Evolutionary conservation across 1,140 invertebrate genomes (phyloP).

Genomic region (Rhyzopertha dominica): DNA sequence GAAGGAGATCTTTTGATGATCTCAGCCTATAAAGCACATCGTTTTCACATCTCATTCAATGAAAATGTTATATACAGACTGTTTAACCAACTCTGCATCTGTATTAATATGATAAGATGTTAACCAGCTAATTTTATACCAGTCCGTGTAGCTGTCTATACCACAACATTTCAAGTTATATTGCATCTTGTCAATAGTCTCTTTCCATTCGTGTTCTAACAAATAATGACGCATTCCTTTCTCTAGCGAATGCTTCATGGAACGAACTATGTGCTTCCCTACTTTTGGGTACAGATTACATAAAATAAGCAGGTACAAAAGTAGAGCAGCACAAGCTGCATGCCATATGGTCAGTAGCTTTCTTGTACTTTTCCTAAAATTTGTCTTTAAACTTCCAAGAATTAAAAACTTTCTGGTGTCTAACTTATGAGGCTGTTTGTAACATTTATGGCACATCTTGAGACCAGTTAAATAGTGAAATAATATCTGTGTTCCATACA

Average conservation of each 20-base stretch:
- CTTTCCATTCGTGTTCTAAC: conserved; percentile 41
- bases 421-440: conserved; percentile 39
- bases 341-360: conserved; percentile 36
- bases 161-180: conserved; percentile 42
- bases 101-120: conserved; percentile 37
- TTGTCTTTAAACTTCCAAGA: conserved; percentile 3
- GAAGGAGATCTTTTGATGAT: conserved; percentile 16
- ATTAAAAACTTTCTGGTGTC: conserved; percentile 6
- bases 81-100: conserved; percentile 33
- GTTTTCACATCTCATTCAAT: not conserved
- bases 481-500: conserved; percentile 37
- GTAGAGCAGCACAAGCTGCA: conserved; percentile 29
- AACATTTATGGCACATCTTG: conserved; percentile 38
- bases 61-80: conserved; percentile 27
- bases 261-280: conserved; percentile 38
- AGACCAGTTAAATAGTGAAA: conserved; percentile 38
- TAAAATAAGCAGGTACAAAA: conserved; percentile 34
- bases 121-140: conserved; percentile 42
- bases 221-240: conserved; percentile 43
- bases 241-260: conserved; percentile 36
- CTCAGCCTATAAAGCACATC: conserved; percentile 17
- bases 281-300: conserved; percentile 29
- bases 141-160: conserved; percentile 40
- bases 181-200: conserved; percentile 42
- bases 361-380: conserved; percentile 40